These are phyloP conservation scores for Andrena bicolor DNA, from an alignment of 2,888 invertebrate genomes.

Conservation along the genomic window DNA sequence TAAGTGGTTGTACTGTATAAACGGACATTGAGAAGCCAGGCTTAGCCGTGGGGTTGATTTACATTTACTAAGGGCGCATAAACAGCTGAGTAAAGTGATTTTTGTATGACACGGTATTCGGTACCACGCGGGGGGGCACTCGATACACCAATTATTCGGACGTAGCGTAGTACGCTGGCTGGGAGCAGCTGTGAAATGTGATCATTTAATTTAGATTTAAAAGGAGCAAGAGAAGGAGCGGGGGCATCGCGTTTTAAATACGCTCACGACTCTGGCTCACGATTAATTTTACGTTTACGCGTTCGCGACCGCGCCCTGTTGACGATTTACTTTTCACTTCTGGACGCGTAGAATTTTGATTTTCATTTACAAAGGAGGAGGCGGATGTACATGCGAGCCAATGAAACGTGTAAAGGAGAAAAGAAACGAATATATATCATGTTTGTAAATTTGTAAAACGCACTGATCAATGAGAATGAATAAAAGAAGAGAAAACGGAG, in stretches of 20 bases:
- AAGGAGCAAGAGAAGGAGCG: background rate
- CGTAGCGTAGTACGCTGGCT: conserved; percentile 2
- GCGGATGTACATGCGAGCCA: background rate
- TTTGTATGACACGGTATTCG: conserved; percentile 44
- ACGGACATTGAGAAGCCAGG: conserved; percentile 7
- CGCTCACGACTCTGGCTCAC: background rate
- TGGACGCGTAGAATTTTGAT: background rate
- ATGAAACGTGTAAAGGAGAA: background rate
- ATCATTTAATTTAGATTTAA: conserved; percentile 38
- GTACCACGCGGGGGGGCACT: conserved; percentile 17
- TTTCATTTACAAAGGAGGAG: conserved; percentile 20
- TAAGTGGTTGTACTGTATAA: conserved; percentile 9
- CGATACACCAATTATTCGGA: conserved; percentile 1
- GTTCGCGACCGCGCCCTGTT: conserved; percentile 17
- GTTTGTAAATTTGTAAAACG: conserved; percentile 48
- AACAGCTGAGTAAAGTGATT: conserved; percentile 2
- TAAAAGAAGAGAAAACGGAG: conserved; percentile 42
- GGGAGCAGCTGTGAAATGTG: conserved; percentile 23
- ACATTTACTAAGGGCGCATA: background rate
- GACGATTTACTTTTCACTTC: conserved; percentile 12
- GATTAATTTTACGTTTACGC: background rate
- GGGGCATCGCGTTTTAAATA: conserved; percentile 6
- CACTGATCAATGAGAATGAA: conserved; percentile 23
- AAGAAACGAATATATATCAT: conserved; percentile 6
- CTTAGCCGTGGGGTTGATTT: conserved; percentile 16